A percentile compares a stretch with the other conserved stretches of the same genome.
Conservation (phyloP, 1,140 invertebrate species). For the Chionoecetes opilio region DNA sequence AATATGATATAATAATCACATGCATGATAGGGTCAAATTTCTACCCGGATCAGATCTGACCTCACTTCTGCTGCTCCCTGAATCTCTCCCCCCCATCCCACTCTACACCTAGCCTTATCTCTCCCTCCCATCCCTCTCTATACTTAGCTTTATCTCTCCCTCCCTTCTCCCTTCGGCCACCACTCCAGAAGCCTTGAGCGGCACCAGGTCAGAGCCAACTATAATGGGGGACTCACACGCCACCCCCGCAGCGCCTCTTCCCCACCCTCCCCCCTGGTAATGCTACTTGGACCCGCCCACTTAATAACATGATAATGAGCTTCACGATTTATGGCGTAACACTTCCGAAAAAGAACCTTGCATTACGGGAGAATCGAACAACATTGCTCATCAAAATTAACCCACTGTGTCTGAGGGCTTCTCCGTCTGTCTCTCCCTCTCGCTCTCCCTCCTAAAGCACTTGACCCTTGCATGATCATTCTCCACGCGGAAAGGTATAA, state of each 20-base stretch:
- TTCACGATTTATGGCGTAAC: slow-evolving; percentile 29
- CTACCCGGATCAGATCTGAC: slow-evolving; percentile 16
- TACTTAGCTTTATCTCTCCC: neutral
- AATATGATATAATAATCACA: slow-evolving; percentile 22
- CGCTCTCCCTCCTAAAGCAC: neutral
- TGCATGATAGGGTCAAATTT: slow-evolving; percentile 20
- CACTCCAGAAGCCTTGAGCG: slow-evolving; percentile 35
- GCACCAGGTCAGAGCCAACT: neutral
- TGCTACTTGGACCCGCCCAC: slow-evolving; percentile 23
- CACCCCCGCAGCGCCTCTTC: neutral
- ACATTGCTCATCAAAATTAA: slow-evolving; percentile 30
- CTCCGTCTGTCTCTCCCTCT: neutral
- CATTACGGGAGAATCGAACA: slow-evolving; percentile 7
- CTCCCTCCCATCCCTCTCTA: neutral
- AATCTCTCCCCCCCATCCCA: neutral
- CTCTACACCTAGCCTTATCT: no score
- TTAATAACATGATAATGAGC: slow-evolving; percentile 22
- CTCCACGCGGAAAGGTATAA: slow-evolving; percentile 14
- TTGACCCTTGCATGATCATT: slow-evolving; percentile 7
- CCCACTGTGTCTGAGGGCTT: neutral
- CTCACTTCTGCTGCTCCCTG: neutral
- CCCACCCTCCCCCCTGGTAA: neutral
- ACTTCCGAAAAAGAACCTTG: slow-evolving; percentile 19
- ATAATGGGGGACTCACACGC: slow-evolving; percentile 51
- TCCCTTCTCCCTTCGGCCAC: neutral